Base-by-base conservation (phyloP, 2,113 vertebrate species). In the Symphodus melops region DNA sequence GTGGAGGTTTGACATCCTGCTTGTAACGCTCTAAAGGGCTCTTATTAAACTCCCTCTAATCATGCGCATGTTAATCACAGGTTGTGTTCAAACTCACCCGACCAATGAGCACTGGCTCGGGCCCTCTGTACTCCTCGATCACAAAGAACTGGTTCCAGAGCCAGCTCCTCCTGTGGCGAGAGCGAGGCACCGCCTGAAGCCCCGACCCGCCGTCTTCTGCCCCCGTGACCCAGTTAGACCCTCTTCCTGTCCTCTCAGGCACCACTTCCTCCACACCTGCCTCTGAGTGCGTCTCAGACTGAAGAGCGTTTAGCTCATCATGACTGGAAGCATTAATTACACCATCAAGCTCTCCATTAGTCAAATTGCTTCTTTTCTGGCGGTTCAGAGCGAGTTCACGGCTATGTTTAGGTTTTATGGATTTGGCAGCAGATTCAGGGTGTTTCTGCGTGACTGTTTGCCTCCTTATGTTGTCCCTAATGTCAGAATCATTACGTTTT, bases 91-190 rank as follows among this genome's bases (percentile, higher is more conserved):
- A 3, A n/a, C 95, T 95, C 92, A 97, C 96, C 95, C 96, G 95
- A 79, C 96, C 96, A 14, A 97, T 97, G 58, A 97, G 95, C 75
- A 97, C 96, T 0, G 96, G 96, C 72, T 97, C 96, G 0, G 96
- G 96, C 13, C 96, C 96, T n/a, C 93, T 86, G 80, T 97, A 97
- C 86, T 97, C 96, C 89, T 97, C 96, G 23, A 97, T 97, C 82
- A 97, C 96, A 58, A 97, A 97, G 89, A 97, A 97, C 93, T 97
- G 96, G 90, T 97, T 97, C 96, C 96, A 97, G 54, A 97, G 96
- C 96, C 96, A 97, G 91, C 96, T 97, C 86, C 96, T 93, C 37
- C 94, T 91, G 59, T 72, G 92, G 44, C 96, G 93, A 3, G 91
- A 72, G 41, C 84, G 92, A 0, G 88, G 73, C 21, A 78, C 81